Base-by-base conservation (phyloP, 1,140 invertebrate genomes). In the Propsilocerus akamusi region DNA sequence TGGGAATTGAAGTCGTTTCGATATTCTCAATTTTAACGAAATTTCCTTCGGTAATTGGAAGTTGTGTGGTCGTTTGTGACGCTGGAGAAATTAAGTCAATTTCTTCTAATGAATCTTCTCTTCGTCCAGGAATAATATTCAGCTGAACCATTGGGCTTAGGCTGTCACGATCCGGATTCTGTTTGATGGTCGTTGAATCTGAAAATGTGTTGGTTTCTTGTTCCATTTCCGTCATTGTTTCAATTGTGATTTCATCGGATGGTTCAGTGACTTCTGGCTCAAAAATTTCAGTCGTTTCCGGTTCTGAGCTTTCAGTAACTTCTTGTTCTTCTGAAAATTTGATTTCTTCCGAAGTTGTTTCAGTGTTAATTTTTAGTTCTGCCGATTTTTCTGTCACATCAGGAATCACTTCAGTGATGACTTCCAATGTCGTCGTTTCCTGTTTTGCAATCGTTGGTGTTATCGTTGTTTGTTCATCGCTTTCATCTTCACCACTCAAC, bases 181-280 rank as follows among this genome's bases (percentile, higher is more conserved):
- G n/a, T n/a, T n/a, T n/a, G n/a, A n/a, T n/a, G n/a, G n/a, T n/a
- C n/a, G n/a, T n/a, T n/a, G n/a, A n/a, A n/a, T n/a, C n/a, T n/a
- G n/a, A n/a, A n/a, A n/a, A n/a, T n/a, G n/a, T 30, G 28, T n/a
- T 30, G 28, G 28, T 47, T 47, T 47, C 46, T 25, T 6, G n/a
- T 10, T 3, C 17, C 37, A 17, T n/a, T 25, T 6, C 10, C 24
- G n/a, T 47, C 20, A 11, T 49, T 20, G 4, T 26, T 26, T 20
- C 22, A 12, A 30, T 30, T 49, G 47, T 25, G 7, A 11, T 49
- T 28, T 20, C n/a, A n/a, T n/a, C n/a, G n/a, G n/a, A n/a, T n/a
- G n/a, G n/a, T n/a, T 5, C 14, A 17, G 34, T 14, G 22, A 41
- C 4, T 41, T 17, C 22, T 41, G 34, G 34, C 17, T n/a, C 14